phyloP scores from a whole-genome alignment of 2,797 vertebrate species.

The Acanthopagrus latus region DNA sequence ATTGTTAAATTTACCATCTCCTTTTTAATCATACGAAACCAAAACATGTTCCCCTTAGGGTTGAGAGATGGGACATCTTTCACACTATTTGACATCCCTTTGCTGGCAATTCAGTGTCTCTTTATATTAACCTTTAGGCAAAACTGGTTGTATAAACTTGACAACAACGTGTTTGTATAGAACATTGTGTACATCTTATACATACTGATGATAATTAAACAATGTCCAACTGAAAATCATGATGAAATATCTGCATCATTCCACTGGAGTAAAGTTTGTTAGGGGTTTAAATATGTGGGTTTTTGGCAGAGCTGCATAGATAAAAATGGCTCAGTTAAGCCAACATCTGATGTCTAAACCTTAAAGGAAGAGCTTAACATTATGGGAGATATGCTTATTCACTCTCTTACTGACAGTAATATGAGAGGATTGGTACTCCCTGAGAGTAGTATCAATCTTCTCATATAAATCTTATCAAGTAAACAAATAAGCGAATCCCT shows the following conservation, averaged over 20 bases:
- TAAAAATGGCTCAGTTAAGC: not conserved
- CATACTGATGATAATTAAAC: not conserved
- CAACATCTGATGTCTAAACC: not conserved
- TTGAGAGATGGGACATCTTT: not conserved
- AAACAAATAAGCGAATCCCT: not conserved
- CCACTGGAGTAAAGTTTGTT: not conserved
- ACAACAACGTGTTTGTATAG: not conserved
- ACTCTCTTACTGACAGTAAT: not conserved
- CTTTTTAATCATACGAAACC: not conserved
- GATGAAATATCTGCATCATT: not conserved
- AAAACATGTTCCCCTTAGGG: not conserved
- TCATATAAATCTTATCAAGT: not conserved
- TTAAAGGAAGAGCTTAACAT: not conserved
- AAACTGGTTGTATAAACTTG: not conserved
- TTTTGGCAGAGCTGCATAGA: constrained; percentile 3
- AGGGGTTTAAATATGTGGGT: not conserved
- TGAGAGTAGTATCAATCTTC: not conserved
- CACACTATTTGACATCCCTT: not conserved
- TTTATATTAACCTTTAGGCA: not conserved
- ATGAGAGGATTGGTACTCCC: not conserved
- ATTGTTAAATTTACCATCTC: not conserved
- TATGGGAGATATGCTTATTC: not conserved
- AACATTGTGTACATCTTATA: too few species aligned
- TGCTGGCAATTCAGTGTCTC: not conserved
- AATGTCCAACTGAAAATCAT: not conserved